A percentile compares a stretch with the other conserved stretches of the same genome.
These are phyloP conservation scores for Pteronotus mesoamericanus DNA, from an alignment of 2,797 vertebrate genomes.

Conservation along the genomic window DNA sequence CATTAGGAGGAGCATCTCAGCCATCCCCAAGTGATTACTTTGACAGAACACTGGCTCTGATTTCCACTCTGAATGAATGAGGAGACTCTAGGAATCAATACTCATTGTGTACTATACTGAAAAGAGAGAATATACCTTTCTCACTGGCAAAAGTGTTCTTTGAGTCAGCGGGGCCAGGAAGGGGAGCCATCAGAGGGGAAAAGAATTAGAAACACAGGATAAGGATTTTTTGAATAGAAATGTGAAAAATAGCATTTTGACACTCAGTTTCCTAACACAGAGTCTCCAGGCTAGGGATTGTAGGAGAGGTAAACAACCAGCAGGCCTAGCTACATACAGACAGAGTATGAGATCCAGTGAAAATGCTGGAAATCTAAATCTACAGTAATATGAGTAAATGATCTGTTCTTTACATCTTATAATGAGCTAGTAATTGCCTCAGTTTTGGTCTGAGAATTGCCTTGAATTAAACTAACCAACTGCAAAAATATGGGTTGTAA, in stretches of 20 bases:
- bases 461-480: constrained; percentile 8
- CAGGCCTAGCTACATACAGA: not conserved
- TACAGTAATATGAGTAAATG: not conserved
- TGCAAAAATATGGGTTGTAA: not conserved
- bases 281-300: not conserved
- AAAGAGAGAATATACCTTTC: not conserved
- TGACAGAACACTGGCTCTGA: not conserved
- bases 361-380: not conserved
- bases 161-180: not conserved
- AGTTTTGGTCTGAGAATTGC: not conserved
- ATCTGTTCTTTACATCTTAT: not conserved
- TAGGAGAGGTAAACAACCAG: not conserved
- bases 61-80: not conserved
- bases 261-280: not conserved
- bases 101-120: not conserved
- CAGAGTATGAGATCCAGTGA: not conserved
- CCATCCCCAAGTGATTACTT: not conserved
- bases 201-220: not conserved
- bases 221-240: not conserved
- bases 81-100: not conserved
- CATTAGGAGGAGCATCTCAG: not conserved
- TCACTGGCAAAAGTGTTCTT: not conserved
- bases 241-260: not conserved
- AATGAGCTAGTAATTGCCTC: not conserved
- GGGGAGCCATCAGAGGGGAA: not conserved